A percentile compares a stretch with the other conserved stretches of the same genome.
Conservation (phyloP, 2,888 invertebrate species). For the Melikaiella ostensackeni region DNA sequence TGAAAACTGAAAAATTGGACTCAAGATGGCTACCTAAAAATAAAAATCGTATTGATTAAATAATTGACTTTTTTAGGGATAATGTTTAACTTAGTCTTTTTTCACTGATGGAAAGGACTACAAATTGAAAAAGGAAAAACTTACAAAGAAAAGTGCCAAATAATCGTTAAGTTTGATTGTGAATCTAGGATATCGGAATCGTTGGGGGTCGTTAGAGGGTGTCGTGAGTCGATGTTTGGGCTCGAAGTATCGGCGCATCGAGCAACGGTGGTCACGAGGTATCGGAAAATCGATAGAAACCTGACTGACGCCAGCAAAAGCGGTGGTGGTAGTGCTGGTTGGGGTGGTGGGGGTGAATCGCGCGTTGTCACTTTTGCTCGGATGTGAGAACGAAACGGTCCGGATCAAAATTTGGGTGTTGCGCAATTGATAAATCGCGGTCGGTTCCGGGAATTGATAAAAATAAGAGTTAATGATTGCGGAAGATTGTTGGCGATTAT, state of each 20-base stretch:
- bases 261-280: slow-evolving; percentile 74
- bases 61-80: too few relatives aligned
- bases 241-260: slow-evolving; percentile 70
- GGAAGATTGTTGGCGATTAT: slow-evolving; percentile 13
- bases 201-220: slow-evolving; percentile 50
- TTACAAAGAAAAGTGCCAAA: background rate
- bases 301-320: slow-evolving; percentile 67
- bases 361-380: slow-evolving; percentile 50
- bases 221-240: slow-evolving; percentile 68
- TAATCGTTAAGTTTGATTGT: slow-evolving; percentile 19
- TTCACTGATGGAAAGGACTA: background rate
- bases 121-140: background rate
- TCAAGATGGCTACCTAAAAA: too few relatives aligned
- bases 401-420: slow-evolving; percentile 39
- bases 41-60: too few relatives aligned
- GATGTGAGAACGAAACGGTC: slow-evolving; percentile 45
- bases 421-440: slow-evolving; percentile 9
- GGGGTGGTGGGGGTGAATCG: slow-evolving; percentile 50
- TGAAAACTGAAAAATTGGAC: too few relatives aligned
- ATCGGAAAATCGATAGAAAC: slow-evolving; percentile 76
- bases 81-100: too few relatives aligned
- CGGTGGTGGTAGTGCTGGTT: slow-evolving; percentile 49
- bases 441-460: background rate
- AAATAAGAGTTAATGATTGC: background rate
- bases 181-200: slow-evolving; percentile 38